These are phyloP conservation scores for Sciurus carolinensis DNA, from an alignment of 2,797 vertebrate genomes.

Conservation along the genomic window DNA sequence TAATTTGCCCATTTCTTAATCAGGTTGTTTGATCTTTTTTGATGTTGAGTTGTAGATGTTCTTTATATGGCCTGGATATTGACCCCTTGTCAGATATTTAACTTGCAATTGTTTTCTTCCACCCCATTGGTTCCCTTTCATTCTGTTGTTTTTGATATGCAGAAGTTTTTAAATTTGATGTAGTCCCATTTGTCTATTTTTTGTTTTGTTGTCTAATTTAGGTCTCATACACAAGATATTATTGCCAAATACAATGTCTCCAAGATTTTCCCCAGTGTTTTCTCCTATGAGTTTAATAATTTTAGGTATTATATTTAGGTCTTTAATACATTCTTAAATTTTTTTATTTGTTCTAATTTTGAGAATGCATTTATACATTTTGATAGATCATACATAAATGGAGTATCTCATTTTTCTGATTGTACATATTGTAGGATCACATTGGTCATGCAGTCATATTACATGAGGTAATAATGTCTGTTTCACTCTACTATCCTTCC, in stretches of 20 bases:
- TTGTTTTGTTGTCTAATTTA: not conserved
- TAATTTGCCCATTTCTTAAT: not conserved
- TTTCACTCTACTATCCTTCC: too few relatives aligned
- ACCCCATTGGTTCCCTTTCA: not conserved
- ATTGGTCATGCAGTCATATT: too few relatives aligned
- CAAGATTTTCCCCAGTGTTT: not conserved
- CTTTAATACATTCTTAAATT: not conserved
- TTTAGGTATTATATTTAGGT: not conserved
- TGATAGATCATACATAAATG: too few relatives aligned
- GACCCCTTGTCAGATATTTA: not conserved
- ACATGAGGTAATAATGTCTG: too few relatives aligned
- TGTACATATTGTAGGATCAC: too few relatives aligned
- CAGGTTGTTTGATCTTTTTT: not conserved
- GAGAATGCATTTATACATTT: too few relatives aligned
- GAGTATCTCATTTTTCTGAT: too few relatives aligned
- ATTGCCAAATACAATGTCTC: not conserved
- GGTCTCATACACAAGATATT: not conserved
- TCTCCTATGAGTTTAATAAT: not conserved
- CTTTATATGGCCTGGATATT: not conserved
- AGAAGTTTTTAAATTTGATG: not conserved
- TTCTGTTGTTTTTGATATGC: not conserved
- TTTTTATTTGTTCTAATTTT: too few relatives aligned
- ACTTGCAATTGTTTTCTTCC: not conserved
- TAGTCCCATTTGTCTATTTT: not conserved
- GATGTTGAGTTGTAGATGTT: not conserved